Evolutionary conservation across 2,888 invertebrate species (phyloP).

Genomic region (Nineta flava): DNA sequence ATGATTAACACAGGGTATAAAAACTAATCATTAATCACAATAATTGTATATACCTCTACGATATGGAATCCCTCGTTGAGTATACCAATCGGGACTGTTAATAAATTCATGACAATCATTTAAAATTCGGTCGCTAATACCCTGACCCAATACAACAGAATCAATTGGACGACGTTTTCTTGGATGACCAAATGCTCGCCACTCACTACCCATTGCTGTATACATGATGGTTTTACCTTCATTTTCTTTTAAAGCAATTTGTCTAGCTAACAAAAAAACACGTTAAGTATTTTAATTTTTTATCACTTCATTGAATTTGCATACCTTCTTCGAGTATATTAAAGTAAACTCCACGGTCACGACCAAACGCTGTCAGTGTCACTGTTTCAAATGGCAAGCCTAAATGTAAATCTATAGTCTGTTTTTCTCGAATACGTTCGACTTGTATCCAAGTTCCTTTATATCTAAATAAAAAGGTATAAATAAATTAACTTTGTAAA

Average conservation of each 20-base stretch:
- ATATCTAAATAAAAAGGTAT: conserved; percentile 55
- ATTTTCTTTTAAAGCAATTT: conserved; percentile 67
- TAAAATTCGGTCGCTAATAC: conserved; percentile 61
- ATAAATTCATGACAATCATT: conserved; percentile 86
- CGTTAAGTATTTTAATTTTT: not conserved
- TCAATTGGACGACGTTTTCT: conserved; percentile 65
- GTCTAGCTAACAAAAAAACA: conserved; percentile 43
- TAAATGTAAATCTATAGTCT: conserved; percentile 85
- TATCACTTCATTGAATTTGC: conserved; percentile 8
- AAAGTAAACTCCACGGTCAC: conserved; percentile 67
- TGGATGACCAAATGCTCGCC: conserved; percentile 93
- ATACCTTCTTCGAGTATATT: conserved; percentile 82
- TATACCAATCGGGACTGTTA: conserved; percentile 81
- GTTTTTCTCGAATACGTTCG: conserved; percentile 82
- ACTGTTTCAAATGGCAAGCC: conserved; percentile 94
- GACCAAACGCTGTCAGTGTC: conserved; percentile 78
- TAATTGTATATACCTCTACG: conserved; percentile 61
- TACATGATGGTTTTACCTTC: conserved; percentile 92
- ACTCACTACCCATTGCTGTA: conserved; percentile 87
- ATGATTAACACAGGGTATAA: too few relatives aligned
- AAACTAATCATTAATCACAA: too few relatives aligned
- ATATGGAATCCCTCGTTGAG: conserved; percentile 83
- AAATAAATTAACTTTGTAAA: not conserved
- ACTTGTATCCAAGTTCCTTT: conserved; percentile 77
- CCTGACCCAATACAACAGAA: conserved; percentile 76